Evolutionary conservation across 1,140 invertebrate species (phyloP).

Genomic region (Tetragnatha versicolor): DNA sequence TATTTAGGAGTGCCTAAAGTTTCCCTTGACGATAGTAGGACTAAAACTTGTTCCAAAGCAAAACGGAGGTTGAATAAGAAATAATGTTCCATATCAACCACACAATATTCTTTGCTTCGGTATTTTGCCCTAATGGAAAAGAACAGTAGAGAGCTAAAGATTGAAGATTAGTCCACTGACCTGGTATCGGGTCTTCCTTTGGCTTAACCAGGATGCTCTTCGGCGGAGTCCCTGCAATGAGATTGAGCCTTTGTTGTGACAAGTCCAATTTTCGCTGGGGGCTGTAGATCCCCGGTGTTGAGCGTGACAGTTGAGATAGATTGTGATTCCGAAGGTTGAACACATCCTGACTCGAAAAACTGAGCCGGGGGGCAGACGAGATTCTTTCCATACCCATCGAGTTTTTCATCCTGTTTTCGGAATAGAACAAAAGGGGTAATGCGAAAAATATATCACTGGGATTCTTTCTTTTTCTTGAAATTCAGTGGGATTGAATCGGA

Average conservation of each 20-base stretch:
- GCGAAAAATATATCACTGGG: too few species aligned
- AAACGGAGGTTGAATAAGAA: too few species aligned
- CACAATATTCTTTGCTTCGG: too few species aligned
- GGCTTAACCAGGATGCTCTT: slow-evolving; percentile 40
- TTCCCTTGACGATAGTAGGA: too few species aligned
- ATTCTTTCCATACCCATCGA: slow-evolving; percentile 8
- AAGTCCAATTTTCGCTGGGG: neutral
- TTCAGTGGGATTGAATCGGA: too few species aligned
- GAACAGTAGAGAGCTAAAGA: neutral
- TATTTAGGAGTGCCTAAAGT: too few species aligned
- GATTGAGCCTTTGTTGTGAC: neutral
- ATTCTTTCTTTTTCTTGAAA: too few species aligned
- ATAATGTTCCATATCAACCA: too few species aligned
- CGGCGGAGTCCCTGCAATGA: slow-evolving; percentile 10
- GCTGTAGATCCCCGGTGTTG: slow-evolving; percentile 23
- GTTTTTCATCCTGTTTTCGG: neutral
- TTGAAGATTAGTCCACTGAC: slow-evolving; percentile 2
- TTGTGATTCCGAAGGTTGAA: slow-evolving; percentile 42
- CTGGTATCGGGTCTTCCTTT: slow-evolving; percentile 4
- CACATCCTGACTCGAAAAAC: slow-evolving; percentile 22
- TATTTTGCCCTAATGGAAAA: too few species aligned
- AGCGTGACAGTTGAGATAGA: slow-evolving; percentile 19
- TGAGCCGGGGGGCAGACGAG: slow-evolving; percentile 31
- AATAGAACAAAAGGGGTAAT: too few species aligned
- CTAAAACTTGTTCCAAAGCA: too few species aligned